Percentiles rank a stretch among this genome's conserved stretches.
phyloP scores from a whole-genome alignment of 2,113 vertebrate species.

The Paramormyrops kingsleyae region DNA sequence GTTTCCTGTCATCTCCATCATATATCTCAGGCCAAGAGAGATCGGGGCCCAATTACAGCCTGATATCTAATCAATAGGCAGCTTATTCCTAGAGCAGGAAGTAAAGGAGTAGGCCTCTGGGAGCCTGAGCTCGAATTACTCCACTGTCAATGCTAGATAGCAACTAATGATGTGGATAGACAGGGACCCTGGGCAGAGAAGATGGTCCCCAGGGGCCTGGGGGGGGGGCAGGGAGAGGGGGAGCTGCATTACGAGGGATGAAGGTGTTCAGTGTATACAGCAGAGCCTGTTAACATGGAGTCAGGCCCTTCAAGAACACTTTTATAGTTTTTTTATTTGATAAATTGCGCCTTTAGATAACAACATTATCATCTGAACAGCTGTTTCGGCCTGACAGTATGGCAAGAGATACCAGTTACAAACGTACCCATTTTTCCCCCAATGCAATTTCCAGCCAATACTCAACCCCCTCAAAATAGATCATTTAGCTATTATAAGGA shows the following conservation, averaged over 20 bases:
- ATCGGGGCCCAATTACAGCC: conserved; percentile 97
- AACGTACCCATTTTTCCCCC: background rate
- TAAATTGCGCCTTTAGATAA: background rate
- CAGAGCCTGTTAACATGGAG: background rate
- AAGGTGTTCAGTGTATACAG: conserved; percentile 74
- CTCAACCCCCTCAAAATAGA: background rate
- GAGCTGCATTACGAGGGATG: conserved; percentile 6
- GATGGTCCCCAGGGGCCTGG: conserved; percentile 43
- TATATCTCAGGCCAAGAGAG: conserved; percentile 92
- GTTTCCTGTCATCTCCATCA: conserved; percentile 96
- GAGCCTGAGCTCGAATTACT: conserved; percentile 98
- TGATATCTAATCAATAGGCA: conserved; percentile 99
- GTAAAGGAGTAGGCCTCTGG: conserved; percentile 96
- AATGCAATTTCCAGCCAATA: background rate
- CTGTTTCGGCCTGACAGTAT: background rate
- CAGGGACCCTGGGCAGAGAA: conserved; percentile 46
- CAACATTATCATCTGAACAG: background rate
- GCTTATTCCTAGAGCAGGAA: conserved; percentile 99
- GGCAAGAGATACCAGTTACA: background rate
- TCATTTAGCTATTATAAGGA: conserved; percentile 1
- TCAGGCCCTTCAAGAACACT: background rate
- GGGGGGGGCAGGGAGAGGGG: conserved; percentile 36
- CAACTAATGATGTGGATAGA: conserved; percentile 79
- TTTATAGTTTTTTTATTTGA: conserved; percentile 20
- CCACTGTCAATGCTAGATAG: conserved; percentile 84